A percentile compares a stretch with the other conserved stretches of the same genome.
Conservation (phyloP, 2,113 vertebrate genomes). For the Ochotona princeps region DNA sequence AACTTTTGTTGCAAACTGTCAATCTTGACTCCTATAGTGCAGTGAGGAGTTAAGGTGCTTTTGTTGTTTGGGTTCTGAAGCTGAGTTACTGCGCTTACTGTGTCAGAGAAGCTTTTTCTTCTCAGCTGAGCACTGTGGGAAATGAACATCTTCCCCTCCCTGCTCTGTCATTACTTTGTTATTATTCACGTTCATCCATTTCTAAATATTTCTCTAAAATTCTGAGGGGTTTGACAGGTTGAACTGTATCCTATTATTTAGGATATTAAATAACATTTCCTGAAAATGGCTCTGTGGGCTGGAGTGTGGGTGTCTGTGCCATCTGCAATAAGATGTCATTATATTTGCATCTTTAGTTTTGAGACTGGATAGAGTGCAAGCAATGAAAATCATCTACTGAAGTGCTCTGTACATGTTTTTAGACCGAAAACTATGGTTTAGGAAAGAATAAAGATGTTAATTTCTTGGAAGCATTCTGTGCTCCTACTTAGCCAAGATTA, state of each 20-base stretch:
- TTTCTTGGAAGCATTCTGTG: background rate
- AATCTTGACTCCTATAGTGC: conserved; percentile 74
- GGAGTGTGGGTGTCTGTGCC: conserved; percentile 32
- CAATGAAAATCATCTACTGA: background rate
- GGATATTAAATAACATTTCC: conserved; percentile 60
- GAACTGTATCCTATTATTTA: conserved; percentile 58
- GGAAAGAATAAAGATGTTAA: background rate
- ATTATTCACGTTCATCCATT: conserved; percentile 74
- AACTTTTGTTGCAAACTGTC: conserved; percentile 74
- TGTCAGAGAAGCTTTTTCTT: conserved; percentile 68
- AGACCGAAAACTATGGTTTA: conserved; percentile 5
- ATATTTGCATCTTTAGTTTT: conserved; percentile 58
- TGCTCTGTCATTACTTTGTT: conserved; percentile 66
- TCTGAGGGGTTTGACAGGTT: conserved; percentile 59
- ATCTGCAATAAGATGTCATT: conserved; percentile 18
- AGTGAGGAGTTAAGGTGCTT: conserved; percentile 6
- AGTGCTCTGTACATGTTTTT: background rate
- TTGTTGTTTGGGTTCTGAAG: conserved; percentile 76
- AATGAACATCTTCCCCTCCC: conserved; percentile 69
- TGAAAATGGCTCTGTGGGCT: conserved; percentile 22
- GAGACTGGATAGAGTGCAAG: background rate
- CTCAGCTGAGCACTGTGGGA: conserved; percentile 53
- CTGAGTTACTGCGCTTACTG: conserved; percentile 62
- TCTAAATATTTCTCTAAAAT: conserved; percentile 76
- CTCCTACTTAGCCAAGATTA: background rate